Evolutionary conservation across 2,113 vertebrate species (phyloP).

Genomic region (Donacobius atricapilla): DNA sequence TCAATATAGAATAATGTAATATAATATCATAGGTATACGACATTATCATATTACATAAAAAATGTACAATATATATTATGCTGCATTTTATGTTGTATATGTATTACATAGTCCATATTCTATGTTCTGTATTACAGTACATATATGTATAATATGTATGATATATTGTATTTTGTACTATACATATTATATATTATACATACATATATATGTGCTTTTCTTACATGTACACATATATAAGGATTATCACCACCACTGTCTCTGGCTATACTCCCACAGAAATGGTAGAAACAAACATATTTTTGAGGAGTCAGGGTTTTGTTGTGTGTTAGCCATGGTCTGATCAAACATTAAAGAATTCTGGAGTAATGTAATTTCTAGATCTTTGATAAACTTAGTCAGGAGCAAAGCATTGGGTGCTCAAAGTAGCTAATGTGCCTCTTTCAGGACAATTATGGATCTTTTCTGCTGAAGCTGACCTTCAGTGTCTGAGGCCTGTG

Average conservation of each 20-base stretch:
- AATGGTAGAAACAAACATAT: neutral
- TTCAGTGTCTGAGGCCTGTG: neutral
- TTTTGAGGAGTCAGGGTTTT: neutral
- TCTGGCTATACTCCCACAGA: neutral
- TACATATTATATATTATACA: neutral
- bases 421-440: neutral
- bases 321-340: neutral
- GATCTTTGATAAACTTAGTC: neutral
- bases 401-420: neutral
- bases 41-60: neutral
- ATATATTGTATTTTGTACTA: neutral
- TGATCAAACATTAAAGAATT: neutral
- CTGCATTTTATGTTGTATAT: neutral
- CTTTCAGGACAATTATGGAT: fast-evolving
- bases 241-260: neutral
- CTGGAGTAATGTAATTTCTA: neutral
- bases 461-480: neutral
- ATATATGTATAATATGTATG: neutral
- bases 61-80: neutral
- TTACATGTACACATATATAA: neutral
- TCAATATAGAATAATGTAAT: neutral
- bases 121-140: neutral
- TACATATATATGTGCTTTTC: neutral
- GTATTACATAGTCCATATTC: neutral
- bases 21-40: neutral